Percentiles rank a stretch among this genome's conserved stretches.
phyloP scores from a whole-genome alignment of 2,888 invertebrate species.

The Andrena bicolor region DNA sequence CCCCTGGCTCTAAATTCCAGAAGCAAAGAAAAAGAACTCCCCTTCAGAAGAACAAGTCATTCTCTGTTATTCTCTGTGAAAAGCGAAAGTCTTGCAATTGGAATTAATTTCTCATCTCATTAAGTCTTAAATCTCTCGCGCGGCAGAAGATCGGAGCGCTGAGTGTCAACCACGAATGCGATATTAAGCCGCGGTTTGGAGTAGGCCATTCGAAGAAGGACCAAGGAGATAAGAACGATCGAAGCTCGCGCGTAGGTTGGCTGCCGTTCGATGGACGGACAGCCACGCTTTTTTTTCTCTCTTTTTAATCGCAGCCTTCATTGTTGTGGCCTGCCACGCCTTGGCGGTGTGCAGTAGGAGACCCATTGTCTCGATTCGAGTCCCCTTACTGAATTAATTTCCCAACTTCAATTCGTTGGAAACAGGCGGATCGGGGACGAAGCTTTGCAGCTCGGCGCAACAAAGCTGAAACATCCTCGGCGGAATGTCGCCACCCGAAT shows the following conservation, averaged over 20 bases:
- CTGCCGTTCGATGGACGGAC: constrained; percentile 48
- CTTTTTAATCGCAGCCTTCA: constrained; percentile 62
- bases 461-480: not conserved
- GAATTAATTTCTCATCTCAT: not conserved
- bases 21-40: not conserved
- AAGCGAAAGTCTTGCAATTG: no score
- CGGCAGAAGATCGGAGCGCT: not conserved
- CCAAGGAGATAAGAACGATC: constrained; percentile 54
- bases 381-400: constrained; percentile 58
- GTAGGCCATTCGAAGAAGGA: constrained; percentile 44
- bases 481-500: not conserved
- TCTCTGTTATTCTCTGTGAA: no score
- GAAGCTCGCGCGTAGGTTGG: constrained; percentile 50
- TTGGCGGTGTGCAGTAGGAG: constrained; percentile 40
- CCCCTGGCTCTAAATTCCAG: not conserved
- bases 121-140: not conserved
- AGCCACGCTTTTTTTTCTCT: constrained; percentile 36
- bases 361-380: constrained; percentile 50
- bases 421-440: constrained; percentile 3
- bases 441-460: not conserved
- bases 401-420: constrained; percentile 40
- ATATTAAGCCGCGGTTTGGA: constrained; percentile 48
- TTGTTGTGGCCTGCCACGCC: constrained; percentile 70
- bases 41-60: not conserved
- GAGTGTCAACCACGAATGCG: constrained; percentile 15